phyloP scores from a whole-genome alignment of 2,113 vertebrate genomes.

The Aviceda subcristata region DNA sequence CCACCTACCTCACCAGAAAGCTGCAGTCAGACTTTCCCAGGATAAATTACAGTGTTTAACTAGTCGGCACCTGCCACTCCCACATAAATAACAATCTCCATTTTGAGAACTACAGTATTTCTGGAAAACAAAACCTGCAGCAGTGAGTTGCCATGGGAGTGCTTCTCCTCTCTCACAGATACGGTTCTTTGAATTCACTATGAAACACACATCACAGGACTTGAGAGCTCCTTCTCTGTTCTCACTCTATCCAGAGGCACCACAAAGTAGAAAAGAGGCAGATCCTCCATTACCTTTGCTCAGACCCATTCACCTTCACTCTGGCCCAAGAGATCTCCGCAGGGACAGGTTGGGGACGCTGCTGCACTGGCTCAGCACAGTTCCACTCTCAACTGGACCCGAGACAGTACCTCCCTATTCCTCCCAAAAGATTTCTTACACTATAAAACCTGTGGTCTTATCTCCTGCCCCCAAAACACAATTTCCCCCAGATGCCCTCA shows the following conservation, averaged over 20 bases:
- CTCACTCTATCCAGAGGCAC: background rate
- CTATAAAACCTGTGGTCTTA: background rate
- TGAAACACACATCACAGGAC: background rate
- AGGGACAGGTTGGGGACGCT: background rate
- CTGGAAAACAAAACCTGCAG: background rate
- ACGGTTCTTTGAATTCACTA: background rate
- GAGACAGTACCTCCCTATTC: background rate
- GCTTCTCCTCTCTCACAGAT: background rate
- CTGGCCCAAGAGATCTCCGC: background rate
- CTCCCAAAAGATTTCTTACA: background rate
- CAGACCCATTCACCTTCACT: background rate
- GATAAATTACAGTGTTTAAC: background rate
- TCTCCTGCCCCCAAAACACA: background rate
- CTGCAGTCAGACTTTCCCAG: background rate
- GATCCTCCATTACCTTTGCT: background rate
- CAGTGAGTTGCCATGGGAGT: background rate
- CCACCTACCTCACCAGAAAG: background rate
- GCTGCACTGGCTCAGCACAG: background rate
- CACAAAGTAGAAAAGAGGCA: background rate
- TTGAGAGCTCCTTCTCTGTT: background rate
- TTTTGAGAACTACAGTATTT: background rate
- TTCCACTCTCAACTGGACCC: background rate
- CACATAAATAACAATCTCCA: background rate
- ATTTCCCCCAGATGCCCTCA: background rate
- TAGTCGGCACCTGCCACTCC: background rate